Conservation (phyloP, 2,888 invertebrate species). For the Lasius platythorax region DNA sequence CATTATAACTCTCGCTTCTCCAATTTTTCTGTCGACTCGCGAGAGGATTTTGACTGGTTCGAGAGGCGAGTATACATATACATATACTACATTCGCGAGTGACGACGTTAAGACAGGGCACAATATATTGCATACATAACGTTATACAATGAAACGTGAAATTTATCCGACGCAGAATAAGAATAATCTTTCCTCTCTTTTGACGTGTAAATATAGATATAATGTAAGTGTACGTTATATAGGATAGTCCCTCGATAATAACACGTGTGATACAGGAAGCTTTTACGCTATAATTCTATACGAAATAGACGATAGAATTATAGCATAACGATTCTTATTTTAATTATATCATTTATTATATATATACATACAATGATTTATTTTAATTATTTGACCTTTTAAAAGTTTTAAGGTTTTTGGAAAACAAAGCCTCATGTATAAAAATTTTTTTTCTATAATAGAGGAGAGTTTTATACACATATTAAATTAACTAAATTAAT, state of each 20-base stretch:
- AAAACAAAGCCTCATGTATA: too few relatives aligned
- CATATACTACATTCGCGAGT: background rate
- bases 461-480: background rate
- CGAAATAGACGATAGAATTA: too few relatives aligned
- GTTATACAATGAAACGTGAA: background rate
- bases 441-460: too few relatives aligned
- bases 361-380: too few relatives aligned
- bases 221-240: background rate
- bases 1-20: constrained; percentile 63
- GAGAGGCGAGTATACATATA: background rate
- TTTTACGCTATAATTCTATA: too few relatives aligned
- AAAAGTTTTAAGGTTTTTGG: too few relatives aligned
- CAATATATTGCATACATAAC: background rate
- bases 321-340: too few relatives aligned
- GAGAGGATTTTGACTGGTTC: constrained; percentile 56
- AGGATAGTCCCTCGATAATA: background rate
- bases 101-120: background rate
- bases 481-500: background rate
- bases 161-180: background rate
- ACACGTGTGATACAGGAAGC: too few relatives aligned
- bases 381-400: too few relatives aligned
- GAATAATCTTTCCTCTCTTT: background rate
- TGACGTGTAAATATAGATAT: background rate
- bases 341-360: too few relatives aligned
- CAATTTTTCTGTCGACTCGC: constrained; percentile 58